Percentiles rank a stretch among this genome's conserved stretches.
phyloP scores from a whole-genome alignment of 2,888 invertebrate species.

The Charanyca ferruginea region DNA sequence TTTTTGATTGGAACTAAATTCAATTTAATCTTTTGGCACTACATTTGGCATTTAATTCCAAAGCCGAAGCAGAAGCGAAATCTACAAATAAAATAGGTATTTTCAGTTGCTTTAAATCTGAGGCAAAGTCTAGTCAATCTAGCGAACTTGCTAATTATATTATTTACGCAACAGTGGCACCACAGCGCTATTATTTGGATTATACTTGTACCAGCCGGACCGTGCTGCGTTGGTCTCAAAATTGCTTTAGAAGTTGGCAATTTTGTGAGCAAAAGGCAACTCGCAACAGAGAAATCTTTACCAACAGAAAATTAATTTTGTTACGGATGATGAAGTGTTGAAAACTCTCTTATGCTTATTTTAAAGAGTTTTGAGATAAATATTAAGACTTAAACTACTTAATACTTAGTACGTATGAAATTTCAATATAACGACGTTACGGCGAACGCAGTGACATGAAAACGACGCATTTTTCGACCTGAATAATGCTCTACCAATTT shows the following conservation, averaged over 20 bases:
- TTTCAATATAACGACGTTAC: conserved; percentile 7
- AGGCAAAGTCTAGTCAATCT: conserved; percentile 8
- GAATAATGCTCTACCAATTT: conserved; percentile 27
- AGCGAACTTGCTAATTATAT: conserved; percentile 37
- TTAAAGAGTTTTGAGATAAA: not conserved
- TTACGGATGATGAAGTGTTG: not conserved
- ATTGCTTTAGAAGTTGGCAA: conserved; percentile 16
- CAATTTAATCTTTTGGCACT: conserved; percentile 9
- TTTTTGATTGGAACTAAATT: conserved; percentile 22
- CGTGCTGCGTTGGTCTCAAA: conserved; percentile 10
- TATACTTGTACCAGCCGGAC: conserved; percentile 14
- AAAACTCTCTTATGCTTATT: not conserved
- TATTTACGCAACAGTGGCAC: conserved; percentile 10
- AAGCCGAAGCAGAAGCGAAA: conserved; percentile 14
- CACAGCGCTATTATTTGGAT: conserved; percentile 10
- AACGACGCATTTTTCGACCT: conserved; percentile 17
- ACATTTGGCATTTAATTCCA: too few relatives aligned
- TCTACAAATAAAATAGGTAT: conserved; percentile 19
- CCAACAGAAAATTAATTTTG: not conserved
- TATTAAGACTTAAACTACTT: not conserved
- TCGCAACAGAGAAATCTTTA: not conserved
- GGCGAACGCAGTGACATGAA: conserved; percentile 10
- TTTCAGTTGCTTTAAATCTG: conserved; percentile 1
- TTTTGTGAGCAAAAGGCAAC: not conserved
- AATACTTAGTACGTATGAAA: not conserved